Evolutionary conservation across 2,113 vertebrate species (phyloP).

Genomic region (Gobius niger): DNA sequence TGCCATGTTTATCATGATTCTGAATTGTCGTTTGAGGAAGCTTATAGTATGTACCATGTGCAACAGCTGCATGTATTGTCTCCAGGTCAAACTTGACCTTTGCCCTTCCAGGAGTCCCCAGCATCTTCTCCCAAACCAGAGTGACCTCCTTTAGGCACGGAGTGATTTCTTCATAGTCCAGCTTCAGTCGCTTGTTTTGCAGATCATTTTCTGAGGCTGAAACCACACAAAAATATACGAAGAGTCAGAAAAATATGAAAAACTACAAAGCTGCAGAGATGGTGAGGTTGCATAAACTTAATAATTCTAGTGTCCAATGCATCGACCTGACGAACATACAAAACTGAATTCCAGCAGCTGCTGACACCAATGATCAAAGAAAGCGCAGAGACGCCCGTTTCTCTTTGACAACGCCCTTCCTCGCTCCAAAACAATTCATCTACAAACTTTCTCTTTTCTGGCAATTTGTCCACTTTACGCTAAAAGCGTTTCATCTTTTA

Average conservation of each 20-base stretch:
- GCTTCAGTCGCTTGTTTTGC: constrained; percentile 91
- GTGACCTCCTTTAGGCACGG: constrained; percentile 95
- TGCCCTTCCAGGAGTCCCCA: constrained; percentile 84
- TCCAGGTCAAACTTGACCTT: constrained; percentile 90
- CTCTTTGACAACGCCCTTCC: constrained; percentile 67
- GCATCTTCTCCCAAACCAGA: constrained; percentile 93
- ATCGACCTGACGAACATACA: not conserved
- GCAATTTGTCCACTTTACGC: constrained; percentile 28
- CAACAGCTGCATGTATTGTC: constrained; percentile 87
- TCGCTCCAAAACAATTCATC: constrained; percentile 40
- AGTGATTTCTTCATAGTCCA: constrained; percentile 98
- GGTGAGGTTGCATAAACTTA: not conserved
- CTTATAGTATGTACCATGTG: constrained; percentile 80
- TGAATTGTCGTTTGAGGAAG: not conserved
- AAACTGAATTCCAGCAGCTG: constrained; percentile 42
- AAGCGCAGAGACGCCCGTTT: constrained; percentile 61
- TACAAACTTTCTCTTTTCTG: constrained; percentile 20
- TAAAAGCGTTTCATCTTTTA: constrained; percentile 22
- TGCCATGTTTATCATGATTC: too few relatives aligned
- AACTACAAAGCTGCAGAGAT: too few relatives aligned
- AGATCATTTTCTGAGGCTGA: constrained; percentile 91
- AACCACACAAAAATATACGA: not conserved
- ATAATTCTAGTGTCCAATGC: not conserved
- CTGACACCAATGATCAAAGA: constrained; percentile 63
- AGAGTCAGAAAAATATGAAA: not conserved